Evolutionary conservation across 2,888 invertebrate species (phyloP).

Genomic region (Nudaria mundana): DNA sequence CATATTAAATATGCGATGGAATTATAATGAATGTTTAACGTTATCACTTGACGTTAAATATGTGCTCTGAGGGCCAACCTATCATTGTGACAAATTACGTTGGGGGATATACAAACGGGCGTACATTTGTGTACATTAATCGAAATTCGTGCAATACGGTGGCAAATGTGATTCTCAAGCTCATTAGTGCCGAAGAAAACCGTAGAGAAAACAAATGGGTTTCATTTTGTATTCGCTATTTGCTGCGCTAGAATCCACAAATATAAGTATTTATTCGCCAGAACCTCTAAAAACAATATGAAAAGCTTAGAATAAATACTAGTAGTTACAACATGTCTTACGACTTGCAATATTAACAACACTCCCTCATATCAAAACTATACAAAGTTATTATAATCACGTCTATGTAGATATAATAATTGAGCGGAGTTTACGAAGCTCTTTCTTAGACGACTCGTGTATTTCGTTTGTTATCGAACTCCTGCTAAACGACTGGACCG

Average conservation of each 20-base stretch:
- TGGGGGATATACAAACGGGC: slow-evolving; percentile 12
- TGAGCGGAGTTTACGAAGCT: too few species aligned
- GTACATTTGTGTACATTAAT: slow-evolving; percentile 27
- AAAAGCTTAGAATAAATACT: too few species aligned
- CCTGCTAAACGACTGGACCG: too few species aligned
- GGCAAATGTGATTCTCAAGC: slow-evolving; percentile 40
- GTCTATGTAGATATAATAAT: too few species aligned
- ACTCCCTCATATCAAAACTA: too few species aligned
- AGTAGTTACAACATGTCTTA: too few species aligned
- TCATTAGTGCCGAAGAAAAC: slow-evolving; percentile 49
- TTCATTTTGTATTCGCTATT: slow-evolving; percentile 50
- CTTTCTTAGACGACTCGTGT: too few species aligned
- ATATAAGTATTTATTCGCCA: slow-evolving; percentile 42
- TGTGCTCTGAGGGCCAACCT: slow-evolving; percentile 1
- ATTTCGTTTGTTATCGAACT: too few species aligned
- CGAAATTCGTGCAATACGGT: slow-evolving; percentile 38
- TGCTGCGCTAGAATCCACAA: slow-evolving; percentile 41
- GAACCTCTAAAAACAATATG: slow-evolving; percentile 35
- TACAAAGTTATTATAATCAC: too few species aligned
- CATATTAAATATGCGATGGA: not conserved
- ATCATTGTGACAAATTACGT: slow-evolving; percentile 21
- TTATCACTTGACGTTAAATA: not conserved
- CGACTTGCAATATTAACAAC: too few species aligned
- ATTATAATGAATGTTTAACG: not conserved
- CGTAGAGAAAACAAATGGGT: slow-evolving; percentile 46